Evolutionary conservation across 2,797 vertebrate species (phyloP), one percentile per base, ranked within the genome.

Genomic region (Pteronotus mesoamericanus): DNA sequence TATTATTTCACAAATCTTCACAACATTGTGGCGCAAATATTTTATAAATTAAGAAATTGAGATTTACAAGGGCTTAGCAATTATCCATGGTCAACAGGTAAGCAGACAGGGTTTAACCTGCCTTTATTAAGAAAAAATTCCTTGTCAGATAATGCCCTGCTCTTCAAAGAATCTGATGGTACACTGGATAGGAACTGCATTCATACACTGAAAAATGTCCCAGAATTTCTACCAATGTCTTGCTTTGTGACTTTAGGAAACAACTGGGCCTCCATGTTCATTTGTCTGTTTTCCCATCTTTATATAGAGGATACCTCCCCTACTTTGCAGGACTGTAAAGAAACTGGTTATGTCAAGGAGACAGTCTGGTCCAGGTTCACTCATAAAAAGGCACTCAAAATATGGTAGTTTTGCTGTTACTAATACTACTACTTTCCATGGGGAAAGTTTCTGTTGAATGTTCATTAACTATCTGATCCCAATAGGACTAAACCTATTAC

Each of bases 21-120:
- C 19, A 94, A 75, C 34, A 90, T 15, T 92, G 15, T 61, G 12
- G 95, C 69, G 22, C n/a, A 91, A 93, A 51, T 48, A 95, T 72
- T 68, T 84, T 79, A 82, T 18, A 69, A 44, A 91, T 42, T 64
- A 64, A 18, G 21, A 11, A 89, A 91, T 26, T 57, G 18, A 42
- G 11, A 8, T 71, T 83, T 34, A 59, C 16, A 82, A 48, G 21
- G 9, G 10, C 7, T 77, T 82, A 68, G 53, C 46, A 69, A 87
- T 61, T 92, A 64, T 3, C 80, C 16, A 53, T 5, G 3, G 24
- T 19, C 22, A 46, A 89, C 2, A 66, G 26, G 22, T 19, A 74
- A 46, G 15, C 32, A 46, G 39, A 79, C 14, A 39, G 15, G 86
- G 82, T 29, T 19, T 82, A n/a, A 75, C 9, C 68, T 22, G 24